Conservation (phyloP, 1,140 invertebrate genomes). For the Eriosoma lanigerum region DNA sequence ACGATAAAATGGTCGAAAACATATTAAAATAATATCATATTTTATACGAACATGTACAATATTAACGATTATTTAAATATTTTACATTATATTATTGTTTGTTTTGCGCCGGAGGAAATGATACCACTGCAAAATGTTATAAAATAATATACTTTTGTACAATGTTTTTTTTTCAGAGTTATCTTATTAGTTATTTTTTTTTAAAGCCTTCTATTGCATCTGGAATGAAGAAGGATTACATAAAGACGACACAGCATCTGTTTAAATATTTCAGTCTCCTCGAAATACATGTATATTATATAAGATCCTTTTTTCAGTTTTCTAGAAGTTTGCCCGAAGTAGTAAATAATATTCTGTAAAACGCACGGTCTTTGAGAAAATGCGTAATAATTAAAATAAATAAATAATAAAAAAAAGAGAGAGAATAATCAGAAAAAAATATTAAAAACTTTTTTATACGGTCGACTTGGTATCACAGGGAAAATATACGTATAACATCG, state of each 20-base stretch:
- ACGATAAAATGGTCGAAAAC: too few relatives aligned
- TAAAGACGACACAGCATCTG: not conserved
- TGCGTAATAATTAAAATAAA: conserved; percentile 26
- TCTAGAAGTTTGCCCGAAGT: conserved; percentile 25
- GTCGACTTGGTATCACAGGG: not conserved
- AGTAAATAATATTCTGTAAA: conserved; percentile 22
- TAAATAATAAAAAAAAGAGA: not conserved
- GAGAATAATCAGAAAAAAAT: not conserved
- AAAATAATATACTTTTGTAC: not conserved
- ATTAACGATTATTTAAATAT: too few relatives aligned
- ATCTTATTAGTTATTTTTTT: not conserved
- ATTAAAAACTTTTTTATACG: conserved; percentile 19
- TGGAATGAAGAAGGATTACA: conserved; percentile 38
- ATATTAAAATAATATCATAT: too few relatives aligned
- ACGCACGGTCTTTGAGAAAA: not conserved
- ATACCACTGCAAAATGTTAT: not conserved
- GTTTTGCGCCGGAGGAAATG: not conserved
- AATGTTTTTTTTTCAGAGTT: not conserved
- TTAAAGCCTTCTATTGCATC: conserved; percentile 23
- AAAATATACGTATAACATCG: not conserved
- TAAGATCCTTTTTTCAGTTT: not conserved
- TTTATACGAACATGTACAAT: too few relatives aligned
- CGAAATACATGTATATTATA: not conserved
- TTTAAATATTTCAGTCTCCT: not conserved
- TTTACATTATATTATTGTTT: too few relatives aligned